phyloP scores from a whole-genome alignment of 2,888 invertebrate species.

The Polydrusus cervinus region DNA sequence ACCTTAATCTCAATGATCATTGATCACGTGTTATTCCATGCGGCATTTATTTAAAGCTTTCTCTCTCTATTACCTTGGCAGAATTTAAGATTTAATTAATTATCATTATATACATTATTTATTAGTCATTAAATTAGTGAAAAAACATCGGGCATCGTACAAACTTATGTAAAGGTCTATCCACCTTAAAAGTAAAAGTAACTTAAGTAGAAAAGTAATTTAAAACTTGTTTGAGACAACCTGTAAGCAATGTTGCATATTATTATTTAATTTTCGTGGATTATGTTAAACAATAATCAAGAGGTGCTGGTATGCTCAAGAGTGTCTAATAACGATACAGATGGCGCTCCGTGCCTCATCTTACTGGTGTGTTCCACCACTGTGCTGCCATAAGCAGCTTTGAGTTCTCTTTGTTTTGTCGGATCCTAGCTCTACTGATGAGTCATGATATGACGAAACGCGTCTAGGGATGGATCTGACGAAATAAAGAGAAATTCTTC shows the following conservation, averaged over 20 bases:
- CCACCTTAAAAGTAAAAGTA: constrained; percentile 36
- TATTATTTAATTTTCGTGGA: constrained; percentile 1
- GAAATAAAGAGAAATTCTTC: no score
- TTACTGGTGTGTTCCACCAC: no score
- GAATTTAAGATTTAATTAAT: constrained; percentile 10
- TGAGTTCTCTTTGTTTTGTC: no score
- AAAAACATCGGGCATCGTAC: constrained; percentile 4
- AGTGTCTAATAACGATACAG: no score
- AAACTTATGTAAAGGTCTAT: constrained; percentile 7
- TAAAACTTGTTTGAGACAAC: constrained; percentile 22
- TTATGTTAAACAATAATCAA: not conserved
- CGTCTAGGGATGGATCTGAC: no score
- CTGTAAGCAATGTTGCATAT: constrained; percentile 7
- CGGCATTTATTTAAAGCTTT: constrained; percentile 13
- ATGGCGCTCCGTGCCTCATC: no score
- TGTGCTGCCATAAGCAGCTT: no score
- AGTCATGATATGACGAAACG: no score
- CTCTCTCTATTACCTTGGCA: constrained; percentile 14
- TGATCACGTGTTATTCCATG: not conserved
- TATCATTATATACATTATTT: constrained; percentile 20
- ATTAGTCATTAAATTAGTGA: constrained; percentile 1
- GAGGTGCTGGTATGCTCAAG: no score
- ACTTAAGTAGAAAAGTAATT: constrained; percentile 12
- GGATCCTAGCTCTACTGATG: no score
- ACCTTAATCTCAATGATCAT: not conserved